Evolutionary conservation across 1,140 invertebrate genomes (phyloP), one percentile per base, ranked within the genome.

Genomic region (Holotrichia oblita): DNA sequence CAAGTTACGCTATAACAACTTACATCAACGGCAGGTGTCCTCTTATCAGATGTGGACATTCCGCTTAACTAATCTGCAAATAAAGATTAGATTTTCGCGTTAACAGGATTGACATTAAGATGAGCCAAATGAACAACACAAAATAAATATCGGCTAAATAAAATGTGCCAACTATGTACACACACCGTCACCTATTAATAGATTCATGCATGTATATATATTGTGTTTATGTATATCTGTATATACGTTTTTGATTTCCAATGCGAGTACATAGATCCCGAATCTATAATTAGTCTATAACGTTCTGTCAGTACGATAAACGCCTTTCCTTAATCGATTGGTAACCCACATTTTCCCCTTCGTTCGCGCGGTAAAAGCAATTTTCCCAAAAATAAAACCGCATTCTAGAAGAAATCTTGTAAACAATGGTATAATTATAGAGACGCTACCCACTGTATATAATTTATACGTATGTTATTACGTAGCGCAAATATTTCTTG

Each of bases 111-210:
- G 17, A 20, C 12, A 69, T 34, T 27, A 14, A 69, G 22, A 69
- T 69, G 22, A 34, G 20, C 22, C 27, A 69, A 69, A 69, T 55
- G 48, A 55, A 55, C 48, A 55, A 55, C 61, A 34, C 61, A 69
- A 69, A 69, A 69, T 69, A 69, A 69, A 69, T 69, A 69, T 69
- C 22, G 17, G 22, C 8, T 22, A 69, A 69, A 69, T 69, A 69
- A 69, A 69, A 69, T 69, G 61, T 69, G 61, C 61, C 61, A 69
- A 69, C 61, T 17, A 69, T 69, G 61, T 69, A 69, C 61, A 69
- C 61, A 69, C 61, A 69, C 22, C 10, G 14, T 4, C 8, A 10
- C 14, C 27, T 69, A 69, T 69, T 27, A 69, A 69, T 69, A 69
- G 22, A 9, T 12, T 17, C 27, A 6, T 27, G 10, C 22, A 14